A percentile compares a stretch with the other conserved stretches of the same genome.
These are phyloP conservation scores for Scaeva pyrastri DNA, from an alignment of 2,888 invertebrate genomes.

Conservation along the genomic window DNA sequence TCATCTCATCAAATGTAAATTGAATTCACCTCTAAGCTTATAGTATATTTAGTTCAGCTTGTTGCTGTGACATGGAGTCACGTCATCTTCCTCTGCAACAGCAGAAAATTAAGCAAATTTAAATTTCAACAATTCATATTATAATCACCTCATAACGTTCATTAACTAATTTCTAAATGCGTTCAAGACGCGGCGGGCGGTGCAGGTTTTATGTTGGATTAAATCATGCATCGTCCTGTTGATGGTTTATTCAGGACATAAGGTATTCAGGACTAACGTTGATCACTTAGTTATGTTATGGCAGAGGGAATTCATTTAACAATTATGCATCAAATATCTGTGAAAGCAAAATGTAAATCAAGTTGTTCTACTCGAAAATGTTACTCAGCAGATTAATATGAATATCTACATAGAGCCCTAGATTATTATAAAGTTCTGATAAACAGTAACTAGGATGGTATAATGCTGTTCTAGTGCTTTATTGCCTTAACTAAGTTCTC, in stretches of 20 bases:
- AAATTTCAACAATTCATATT: constrained; percentile 29
- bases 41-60: background rate
- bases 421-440: background rate
- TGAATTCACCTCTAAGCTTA: background rate
- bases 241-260: too few species aligned
- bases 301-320: constrained; percentile 1
- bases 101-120: background rate
- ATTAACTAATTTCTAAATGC: constrained; percentile 54
- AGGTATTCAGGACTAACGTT: background rate
- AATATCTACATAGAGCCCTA: too few species aligned
- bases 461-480: background rate
- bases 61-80: background rate
- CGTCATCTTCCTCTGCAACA: background rate
- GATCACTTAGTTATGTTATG: background rate
- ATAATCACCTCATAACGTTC: constrained; percentile 42
- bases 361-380: constrained; percentile 8
- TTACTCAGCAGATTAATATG: background rate
- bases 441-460: background rate
- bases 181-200: background rate
- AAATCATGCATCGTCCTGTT: too few species aligned
- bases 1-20: background rate
- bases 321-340: constrained; percentile 35
- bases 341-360: constrained; percentile 60
- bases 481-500: constrained; percentile 58
- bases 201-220: background rate